phyloP scores from a whole-genome alignment of 2,888 invertebrate species.

The Tetragonula carbonaria region DNA sequence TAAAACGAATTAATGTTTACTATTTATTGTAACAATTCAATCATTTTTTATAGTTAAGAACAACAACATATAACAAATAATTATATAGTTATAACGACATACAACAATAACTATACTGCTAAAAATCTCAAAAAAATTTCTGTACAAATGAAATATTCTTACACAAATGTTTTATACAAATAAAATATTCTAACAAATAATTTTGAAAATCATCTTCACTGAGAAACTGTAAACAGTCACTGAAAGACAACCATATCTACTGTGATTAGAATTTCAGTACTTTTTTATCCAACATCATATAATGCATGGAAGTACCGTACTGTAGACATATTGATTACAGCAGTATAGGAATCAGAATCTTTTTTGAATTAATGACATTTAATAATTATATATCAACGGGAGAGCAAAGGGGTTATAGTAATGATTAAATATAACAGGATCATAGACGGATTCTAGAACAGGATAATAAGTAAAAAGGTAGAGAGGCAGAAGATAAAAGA shows the following conservation, averaged over 20 bases:
- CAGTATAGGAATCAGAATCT: conserved; percentile 55
- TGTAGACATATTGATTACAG: conserved; percentile 55
- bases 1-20: neutral
- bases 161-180: neutral
- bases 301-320: conserved; percentile 52
- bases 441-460: conserved; percentile 40
- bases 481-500: conserved; percentile 28
- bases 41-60: neutral
- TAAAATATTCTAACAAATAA: neutral
- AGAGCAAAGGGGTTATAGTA: conserved; percentile 33
- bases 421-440: conserved; percentile 40
- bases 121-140: no score
- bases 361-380: conserved; percentile 58
- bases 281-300: conserved; percentile 39
- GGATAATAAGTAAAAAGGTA: conserved; percentile 22
- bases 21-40: neutral
- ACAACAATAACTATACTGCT: neutral
- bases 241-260: conserved; percentile 59
- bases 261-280: conserved; percentile 49
- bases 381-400: conserved; percentile 50
- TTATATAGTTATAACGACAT: no score
- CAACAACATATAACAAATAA: neutral
- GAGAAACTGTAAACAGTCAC: neutral
- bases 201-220: neutral
- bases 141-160: neutral